Base-by-base conservation (phyloP, 2,113 vertebrate genomes). In the Geococcyx californianus region DNA sequence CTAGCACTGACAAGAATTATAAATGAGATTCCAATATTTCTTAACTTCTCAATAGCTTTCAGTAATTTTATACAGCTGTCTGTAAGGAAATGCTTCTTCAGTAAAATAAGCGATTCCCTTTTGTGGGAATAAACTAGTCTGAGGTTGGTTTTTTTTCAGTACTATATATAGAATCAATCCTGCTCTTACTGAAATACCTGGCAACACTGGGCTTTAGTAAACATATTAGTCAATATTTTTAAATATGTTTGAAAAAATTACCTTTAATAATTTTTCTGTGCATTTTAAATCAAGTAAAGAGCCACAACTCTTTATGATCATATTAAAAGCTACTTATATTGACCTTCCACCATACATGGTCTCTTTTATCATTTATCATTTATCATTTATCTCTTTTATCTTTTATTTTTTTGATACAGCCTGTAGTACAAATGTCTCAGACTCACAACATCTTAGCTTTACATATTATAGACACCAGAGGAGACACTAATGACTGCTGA, bases 141-240 rank as follows among this genome's bases (percentile, higher is more conserved):
- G 42, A 74, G 70, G 4, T 25, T 64, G n/a, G n/a, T 92, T 83
- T 92, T 95, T 47, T 67, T 93, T 84, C 54, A 87, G 40, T 73
- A 69, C 86, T 96, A 91, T 90, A 95, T 88, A 94, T 94, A 92
- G 82, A 40, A n/a, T 59, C 63, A 84, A 33, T 74, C 52, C 60
- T 77, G 19, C 55, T 90, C 70, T 79, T 68, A 59, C 59, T 77
- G 84, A 82, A 82, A 85, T 69, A 87, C 87, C 44, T 89, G 84
- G 82, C 68, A 94, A 87, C 38, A 34, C 16, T 95, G 47, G 38
- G 33, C 63, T 93, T 77, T 63, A 81, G 31, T 55, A 87, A 79
- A 60, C 21, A 58, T 14, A 24, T 18, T 54, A 89, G 36, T n/a
- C 25, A 42, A 4, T 29, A 54, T 26, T 63, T 89, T 33, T 38